phyloP scores from a whole-genome alignment of 2,113 vertebrate species.

The Copsychus sechellarum region DNA sequence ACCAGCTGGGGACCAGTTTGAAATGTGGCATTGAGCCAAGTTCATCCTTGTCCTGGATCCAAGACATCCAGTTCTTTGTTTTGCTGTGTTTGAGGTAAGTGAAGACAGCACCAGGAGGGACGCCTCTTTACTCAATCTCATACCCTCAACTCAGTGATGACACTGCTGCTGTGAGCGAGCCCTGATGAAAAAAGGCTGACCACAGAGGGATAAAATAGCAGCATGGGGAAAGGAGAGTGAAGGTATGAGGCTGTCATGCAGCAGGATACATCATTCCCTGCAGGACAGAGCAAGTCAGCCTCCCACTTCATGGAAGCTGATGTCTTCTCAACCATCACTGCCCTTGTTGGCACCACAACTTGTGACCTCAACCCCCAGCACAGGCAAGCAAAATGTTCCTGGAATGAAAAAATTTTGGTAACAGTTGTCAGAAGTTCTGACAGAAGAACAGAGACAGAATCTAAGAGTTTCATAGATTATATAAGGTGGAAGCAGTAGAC shows the following conservation, averaged over 20 bases:
- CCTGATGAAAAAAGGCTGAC: neutral
- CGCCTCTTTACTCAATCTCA: neutral
- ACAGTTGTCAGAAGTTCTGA: neutral
- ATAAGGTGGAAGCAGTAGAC: neutral
- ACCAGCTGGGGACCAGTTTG: neutral
- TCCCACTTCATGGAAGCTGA: neutral
- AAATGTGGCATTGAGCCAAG: neutral
- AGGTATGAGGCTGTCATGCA: neutral
- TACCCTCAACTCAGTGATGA: fast-evolving
- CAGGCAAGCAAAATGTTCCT: neutral
- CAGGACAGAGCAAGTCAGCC: neutral
- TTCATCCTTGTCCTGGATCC: neutral
- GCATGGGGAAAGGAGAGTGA: neutral
- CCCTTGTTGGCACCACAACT: neutral
- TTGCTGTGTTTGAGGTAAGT: neutral
- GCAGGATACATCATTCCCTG: neutral
- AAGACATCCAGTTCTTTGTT: neutral
- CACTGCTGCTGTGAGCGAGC: fast-evolving
- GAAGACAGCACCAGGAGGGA: neutral
- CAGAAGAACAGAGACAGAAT: neutral
- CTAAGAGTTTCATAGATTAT: neutral
- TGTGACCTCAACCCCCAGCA: neutral
- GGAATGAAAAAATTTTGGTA: neutral
- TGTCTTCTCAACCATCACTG: neutral
- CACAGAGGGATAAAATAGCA: neutral